phyloP scores from a whole-genome alignment of 1,140 invertebrate species.

The Dolichoris vasculosae region DNA sequence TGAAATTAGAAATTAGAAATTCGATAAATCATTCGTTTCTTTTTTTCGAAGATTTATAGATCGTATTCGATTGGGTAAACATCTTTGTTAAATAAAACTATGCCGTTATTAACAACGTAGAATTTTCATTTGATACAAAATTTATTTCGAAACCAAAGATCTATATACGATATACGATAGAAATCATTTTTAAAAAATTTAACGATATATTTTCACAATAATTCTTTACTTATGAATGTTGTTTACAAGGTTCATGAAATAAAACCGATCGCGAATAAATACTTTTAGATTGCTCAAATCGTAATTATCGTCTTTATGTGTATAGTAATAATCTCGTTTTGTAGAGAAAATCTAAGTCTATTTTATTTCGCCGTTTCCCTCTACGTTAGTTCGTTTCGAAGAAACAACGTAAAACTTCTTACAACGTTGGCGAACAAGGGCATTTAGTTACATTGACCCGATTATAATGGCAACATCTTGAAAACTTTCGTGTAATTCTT shows the following conservation, averaged over 20 bases:
- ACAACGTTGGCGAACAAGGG: neutral
- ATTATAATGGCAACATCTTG: constrained; percentile 32
- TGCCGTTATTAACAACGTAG: neutral
- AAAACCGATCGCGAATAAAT: constrained; percentile 34
- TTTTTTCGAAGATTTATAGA: neutral
- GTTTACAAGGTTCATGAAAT: constrained; percentile 29
- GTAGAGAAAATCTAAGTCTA: constrained; percentile 43
- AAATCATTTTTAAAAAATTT: neutral
- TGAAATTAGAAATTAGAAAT: neutral
- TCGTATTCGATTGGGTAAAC: neutral
- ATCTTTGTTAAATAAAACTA: neutral
- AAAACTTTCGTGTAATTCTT: constrained; percentile 13
- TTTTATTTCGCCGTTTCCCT: constrained; percentile 48
- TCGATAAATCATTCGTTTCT: neutral
- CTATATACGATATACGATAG: no score
- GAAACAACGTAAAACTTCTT: constrained; percentile 56
- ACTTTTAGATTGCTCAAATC: constrained; percentile 29
- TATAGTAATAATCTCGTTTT: constrained; percentile 28
- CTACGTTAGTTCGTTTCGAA: constrained; percentile 48
- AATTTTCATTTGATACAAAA: no score
- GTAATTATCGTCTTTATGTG: constrained; percentile 45
- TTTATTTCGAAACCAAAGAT: no score
- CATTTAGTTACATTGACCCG: constrained; percentile 50
- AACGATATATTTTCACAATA: neutral
- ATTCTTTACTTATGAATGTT: neutral